Evolutionary conservation across 2,888 invertebrate species (phyloP), one percentile per base, ranked within the genome.

Genomic region (Campoplex capitator): DNA sequence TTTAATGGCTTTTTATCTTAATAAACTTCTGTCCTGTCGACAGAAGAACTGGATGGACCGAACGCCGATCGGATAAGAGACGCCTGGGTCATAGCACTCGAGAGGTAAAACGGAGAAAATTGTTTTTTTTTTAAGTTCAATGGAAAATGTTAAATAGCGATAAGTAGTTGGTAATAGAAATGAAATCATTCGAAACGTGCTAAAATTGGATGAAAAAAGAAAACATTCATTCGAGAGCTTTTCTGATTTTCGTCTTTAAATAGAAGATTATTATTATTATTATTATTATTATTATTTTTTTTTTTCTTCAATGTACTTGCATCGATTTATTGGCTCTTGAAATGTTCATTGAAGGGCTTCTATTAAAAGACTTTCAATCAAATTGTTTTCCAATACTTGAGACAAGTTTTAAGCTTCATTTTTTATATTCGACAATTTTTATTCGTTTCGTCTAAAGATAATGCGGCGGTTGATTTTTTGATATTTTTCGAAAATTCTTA

Each of bases 81-180:
- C 97, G 99, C 99, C 90, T 99, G 99, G 96, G 98, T 99, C 96
- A 99, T 99, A 95, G 99, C 99, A 90, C 98, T 99, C 94, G 99
- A 99, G 96, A 98, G 99, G 95, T 98, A 98, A 96, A 98, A 79
- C 58, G 54, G 70, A 42, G 75, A 75, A 95, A 62, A 62, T 7
- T 51, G n/a, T n/a, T 68, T 70, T 70, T 48, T 28, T 23, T 23
- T 23, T 23, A 23, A 23, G 23, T 23, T 23, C 23, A 23, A 23
- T 23, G 23, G 23, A 23, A 23, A 23, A 23, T 23, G 23, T 23
- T 32, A 86, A 18, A 42, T 23, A 74, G 28, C 7, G 7, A 42
- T 45, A 2, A 62, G n/a, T 38, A 23, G 28, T 35, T 75, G 3
- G 6, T 42, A 1, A 67, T 35, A n/a, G 9, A n/a, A 42, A 42